These are phyloP conservation scores for Lasioglossum albipes DNA, from an alignment of 1,140 invertebrate species.

Conservation along the genomic window DNA sequence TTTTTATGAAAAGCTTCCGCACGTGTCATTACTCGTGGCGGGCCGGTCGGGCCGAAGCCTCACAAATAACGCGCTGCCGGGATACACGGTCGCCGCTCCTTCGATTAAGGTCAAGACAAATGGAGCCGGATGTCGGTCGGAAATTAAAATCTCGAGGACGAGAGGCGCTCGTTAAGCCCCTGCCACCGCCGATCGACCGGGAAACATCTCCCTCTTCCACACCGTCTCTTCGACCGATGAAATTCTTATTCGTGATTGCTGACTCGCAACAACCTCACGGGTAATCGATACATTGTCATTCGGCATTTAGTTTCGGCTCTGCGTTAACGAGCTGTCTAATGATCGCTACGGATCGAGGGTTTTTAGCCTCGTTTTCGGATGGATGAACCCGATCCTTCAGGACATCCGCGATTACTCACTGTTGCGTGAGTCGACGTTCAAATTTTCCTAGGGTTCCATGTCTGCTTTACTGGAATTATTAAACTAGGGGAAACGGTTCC, in stretches of 20 bases:
- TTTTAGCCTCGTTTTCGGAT: no score
- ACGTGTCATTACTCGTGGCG: slow-evolving; percentile 11
- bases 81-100: slow-evolving; percentile 36
- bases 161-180: slow-evolving; percentile 51
- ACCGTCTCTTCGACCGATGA: no score
- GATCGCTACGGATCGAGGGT: not conserved
- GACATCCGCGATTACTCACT: no score
- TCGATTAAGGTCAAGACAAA: slow-evolving; percentile 63
- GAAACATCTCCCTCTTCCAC: not conserved
- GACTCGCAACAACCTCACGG: not conserved
- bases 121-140: slow-evolving; percentile 61
- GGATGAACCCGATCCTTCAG: no score
- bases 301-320: not conserved
- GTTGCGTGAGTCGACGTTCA: no score
- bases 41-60: not conserved
- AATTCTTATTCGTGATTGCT: not conserved
- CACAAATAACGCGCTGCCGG: slow-evolving; percentile 34
- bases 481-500: no score
- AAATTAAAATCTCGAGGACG: slow-evolving; percentile 64
- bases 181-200: slow-evolving; percentile 30
- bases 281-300: not conserved
- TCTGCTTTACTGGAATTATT: no score
- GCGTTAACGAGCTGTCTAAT: not conserved
- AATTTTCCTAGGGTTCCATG: no score
- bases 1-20: slow-evolving; percentile 10